Percentiles rank a stretch among this genome's conserved stretches.
phyloP scores from a whole-genome alignment of 2,797 vertebrate genomes.

The Diplodus sargus region DNA sequence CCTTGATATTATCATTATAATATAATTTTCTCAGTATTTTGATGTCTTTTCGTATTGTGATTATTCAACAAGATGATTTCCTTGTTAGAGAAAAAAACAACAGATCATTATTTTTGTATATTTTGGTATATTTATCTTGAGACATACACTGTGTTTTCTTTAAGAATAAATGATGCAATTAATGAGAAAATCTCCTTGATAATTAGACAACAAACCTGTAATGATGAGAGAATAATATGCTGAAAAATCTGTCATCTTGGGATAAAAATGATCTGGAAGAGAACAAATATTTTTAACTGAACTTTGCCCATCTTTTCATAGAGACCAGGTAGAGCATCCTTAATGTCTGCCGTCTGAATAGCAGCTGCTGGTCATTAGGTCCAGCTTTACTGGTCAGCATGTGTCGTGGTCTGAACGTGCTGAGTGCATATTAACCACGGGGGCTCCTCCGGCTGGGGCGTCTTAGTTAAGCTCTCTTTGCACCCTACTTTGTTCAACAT shows the following conservation, averaged over 20 bases:
- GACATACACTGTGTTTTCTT: background rate
- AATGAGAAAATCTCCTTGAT: no score
- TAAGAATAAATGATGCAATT: no score
- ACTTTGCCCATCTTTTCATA: background rate
- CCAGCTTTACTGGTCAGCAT: slow-evolving; percentile 28
- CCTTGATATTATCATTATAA: background rate
- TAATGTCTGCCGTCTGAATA: background rate
- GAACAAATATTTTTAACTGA: background rate
- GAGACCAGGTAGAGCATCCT: background rate
- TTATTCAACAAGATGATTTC: background rate
- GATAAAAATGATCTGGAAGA: no score
- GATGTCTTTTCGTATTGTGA: no score
- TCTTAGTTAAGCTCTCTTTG: slow-evolving; percentile 37
- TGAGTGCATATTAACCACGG: slow-evolving; percentile 2
- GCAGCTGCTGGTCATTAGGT: slow-evolving; percentile 15
- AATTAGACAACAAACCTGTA: background rate
- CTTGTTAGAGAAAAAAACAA: background rate
- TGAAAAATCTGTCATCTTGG: no score
- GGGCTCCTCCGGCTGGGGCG: slow-evolving; percentile 11
- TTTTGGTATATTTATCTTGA: background rate
- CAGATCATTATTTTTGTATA: background rate
- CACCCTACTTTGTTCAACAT: slow-evolving; percentile 29
- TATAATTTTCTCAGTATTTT: background rate
- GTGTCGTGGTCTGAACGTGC: slow-evolving; percentile 28
- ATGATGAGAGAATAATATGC: background rate